These are phyloP conservation scores for Choreutis nemorana DNA, from an alignment of 2,888 invertebrate species.

Conservation along the genomic window DNA sequence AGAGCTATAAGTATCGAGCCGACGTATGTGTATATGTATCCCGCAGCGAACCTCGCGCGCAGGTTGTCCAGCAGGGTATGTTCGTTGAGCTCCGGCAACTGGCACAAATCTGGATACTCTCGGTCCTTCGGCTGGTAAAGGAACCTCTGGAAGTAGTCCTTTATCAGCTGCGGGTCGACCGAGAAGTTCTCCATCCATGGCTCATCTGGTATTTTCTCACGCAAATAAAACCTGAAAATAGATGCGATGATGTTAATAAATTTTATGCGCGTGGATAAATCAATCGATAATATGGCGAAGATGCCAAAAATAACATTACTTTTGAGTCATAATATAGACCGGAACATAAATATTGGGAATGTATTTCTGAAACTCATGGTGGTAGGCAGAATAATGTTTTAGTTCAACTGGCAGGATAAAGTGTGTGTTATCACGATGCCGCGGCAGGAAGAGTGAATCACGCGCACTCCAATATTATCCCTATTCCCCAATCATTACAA, in stretches of 20 bases:
- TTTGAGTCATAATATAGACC: constrained; percentile 36
- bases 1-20: constrained; percentile 95
- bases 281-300: background rate
- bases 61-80: constrained; percentile 92
- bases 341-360: constrained; percentile 30
- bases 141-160: constrained; percentile 91
- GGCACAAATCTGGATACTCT: constrained; percentile 95
- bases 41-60: constrained; percentile 85
- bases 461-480: constrained; percentile 38
- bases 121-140: constrained; percentile 91
- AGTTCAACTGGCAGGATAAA: constrained; percentile 58
- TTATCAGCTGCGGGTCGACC: constrained; percentile 90
- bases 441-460: constrained; percentile 60
- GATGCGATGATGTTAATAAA: too few species aligned
- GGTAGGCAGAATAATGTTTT: constrained; percentile 34
- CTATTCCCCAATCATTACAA: constrained; percentile 41
- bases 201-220: constrained; percentile 85
- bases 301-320: constrained; percentile 19
- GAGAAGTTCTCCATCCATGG: constrained; percentile 89
- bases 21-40: constrained; percentile 96
- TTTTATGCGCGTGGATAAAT: background rate
- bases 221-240: constrained; percentile 79
- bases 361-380: constrained; percentile 34
- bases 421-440: constrained; percentile 45
- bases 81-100: constrained; percentile 94